A percentile compares a stretch with the other conserved stretches of the same genome.
phyloP scores from a whole-genome alignment of 2,888 invertebrate genomes.

The Venustoraphidia nigricollis region DNA sequence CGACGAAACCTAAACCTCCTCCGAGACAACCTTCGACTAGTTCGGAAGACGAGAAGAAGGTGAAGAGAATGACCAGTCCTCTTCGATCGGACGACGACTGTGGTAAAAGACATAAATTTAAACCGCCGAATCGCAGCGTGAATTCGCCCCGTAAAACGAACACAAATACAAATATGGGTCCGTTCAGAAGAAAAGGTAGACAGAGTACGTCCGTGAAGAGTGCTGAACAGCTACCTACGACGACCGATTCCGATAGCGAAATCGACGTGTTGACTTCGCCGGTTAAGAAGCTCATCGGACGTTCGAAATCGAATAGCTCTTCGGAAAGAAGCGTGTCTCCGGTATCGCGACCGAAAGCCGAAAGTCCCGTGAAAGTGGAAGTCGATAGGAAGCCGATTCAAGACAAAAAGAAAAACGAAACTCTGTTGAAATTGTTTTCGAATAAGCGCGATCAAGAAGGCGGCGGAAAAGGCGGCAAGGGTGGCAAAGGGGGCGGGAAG shows the following conservation, averaged over 20 bases:
- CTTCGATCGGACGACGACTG: conserved; percentile 14
- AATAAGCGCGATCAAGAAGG: conserved; percentile 41
- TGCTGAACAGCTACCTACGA: conserved; percentile 18
- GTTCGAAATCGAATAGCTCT: conserved; percentile 15
- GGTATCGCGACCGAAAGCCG: conserved; percentile 8
- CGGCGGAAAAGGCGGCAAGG: conserved; percentile 48
- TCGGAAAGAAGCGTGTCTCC: conserved; percentile 11
- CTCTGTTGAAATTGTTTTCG: conserved; percentile 46
- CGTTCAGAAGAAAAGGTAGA: conserved; percentile 26
- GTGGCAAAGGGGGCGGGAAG: conserved; percentile 32
- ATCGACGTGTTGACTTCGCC: conserved; percentile 21
- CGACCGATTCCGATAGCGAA: conserved; percentile 27
- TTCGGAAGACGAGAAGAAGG: conserved; percentile 13
- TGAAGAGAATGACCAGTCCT: conserved; percentile 10
- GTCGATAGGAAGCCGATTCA: conserved; percentile 33
- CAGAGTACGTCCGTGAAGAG: conserved; percentile 25
- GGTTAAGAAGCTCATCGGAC: conserved; percentile 9
- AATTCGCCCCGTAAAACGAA: conserved; percentile 16
- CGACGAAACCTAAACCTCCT: conserved; percentile 9
- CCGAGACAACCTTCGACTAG: conserved; percentile 4
- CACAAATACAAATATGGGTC: conserved; percentile 18
- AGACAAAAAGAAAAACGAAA: conserved; percentile 57
- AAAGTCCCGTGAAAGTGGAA: conserved; percentile 25
- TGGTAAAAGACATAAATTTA: conserved; percentile 10
- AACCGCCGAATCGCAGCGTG: conserved; percentile 18